These are phyloP conservation scores for Pipistrellus pygmaeus DNA, from an alignment of 2,797 vertebrate species.

Conservation along the genomic window DNA sequence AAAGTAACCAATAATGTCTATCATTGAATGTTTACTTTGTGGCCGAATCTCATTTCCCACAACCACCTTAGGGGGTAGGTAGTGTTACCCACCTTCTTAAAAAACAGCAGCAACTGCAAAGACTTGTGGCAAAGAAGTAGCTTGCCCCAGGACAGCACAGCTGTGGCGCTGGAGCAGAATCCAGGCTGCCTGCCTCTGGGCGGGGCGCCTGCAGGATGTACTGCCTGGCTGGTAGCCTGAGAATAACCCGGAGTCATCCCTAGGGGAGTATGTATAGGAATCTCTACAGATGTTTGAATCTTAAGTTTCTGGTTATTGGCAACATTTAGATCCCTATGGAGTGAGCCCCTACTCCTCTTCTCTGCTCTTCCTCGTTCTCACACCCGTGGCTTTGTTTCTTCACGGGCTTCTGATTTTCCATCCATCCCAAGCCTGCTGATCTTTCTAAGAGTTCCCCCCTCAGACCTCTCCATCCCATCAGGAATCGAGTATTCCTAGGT, in stretches of 20 bases:
- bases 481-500: background rate
- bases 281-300: slow-evolving; percentile 7
- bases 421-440: background rate
- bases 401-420: background rate
- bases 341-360: background rate
- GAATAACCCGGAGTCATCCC: slow-evolving; percentile 12
- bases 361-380: background rate
- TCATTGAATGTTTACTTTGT: background rate
- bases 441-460: background rate
- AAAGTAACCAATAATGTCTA: background rate
- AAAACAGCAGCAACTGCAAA: background rate
- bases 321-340: background rate
- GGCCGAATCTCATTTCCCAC: slow-evolving; percentile 35
- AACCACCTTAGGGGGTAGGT: background rate
- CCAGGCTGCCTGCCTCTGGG: background rate
- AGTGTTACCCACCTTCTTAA: background rate
- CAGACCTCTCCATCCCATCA: background rate
- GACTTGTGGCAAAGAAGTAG: background rate
- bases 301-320: background rate
- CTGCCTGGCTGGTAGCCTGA: background rate
- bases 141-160: background rate
- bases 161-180: background rate
- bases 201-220: background rate
- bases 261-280: background rate
- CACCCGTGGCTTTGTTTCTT: background rate